Conservation (phyloP, 2,797 vertebrate species). For the Margarornis squamiger region DNA sequence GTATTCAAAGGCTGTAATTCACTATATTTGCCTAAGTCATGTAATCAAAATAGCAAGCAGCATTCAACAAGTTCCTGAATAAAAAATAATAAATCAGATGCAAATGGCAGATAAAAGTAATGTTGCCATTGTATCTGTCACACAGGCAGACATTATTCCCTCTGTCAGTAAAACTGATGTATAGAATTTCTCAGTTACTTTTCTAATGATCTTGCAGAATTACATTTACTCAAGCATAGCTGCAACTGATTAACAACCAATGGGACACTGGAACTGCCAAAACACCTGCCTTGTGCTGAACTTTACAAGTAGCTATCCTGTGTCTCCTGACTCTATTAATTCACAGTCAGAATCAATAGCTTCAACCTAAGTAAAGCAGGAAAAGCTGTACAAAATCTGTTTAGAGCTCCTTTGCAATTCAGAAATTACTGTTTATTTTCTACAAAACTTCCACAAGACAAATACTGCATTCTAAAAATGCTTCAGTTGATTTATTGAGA, state of each 20-base stretch:
- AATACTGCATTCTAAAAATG: background rate
- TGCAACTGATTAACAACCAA: background rate
- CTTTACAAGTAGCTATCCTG: background rate
- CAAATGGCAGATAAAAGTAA: background rate
- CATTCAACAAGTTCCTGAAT: background rate
- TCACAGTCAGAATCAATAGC: background rate
- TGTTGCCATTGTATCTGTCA: background rate
- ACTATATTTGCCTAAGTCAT: background rate
- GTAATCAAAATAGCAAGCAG: background rate
- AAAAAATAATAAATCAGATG: background rate
- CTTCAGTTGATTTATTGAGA: background rate
- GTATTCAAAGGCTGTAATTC: background rate
- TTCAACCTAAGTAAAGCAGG: background rate
- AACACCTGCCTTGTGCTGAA: background rate
- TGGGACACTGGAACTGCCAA: rapidly evolving
- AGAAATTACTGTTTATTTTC: conserved; percentile 36
- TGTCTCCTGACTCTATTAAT: conserved; percentile 17
- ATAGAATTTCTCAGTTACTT: background rate
- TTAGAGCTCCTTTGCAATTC: background rate
- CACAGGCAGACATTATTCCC: background rate
- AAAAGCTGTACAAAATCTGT: background rate
- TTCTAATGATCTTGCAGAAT: background rate
- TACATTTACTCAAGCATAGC: background rate
- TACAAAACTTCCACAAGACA: background rate
- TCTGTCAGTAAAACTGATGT: background rate